Percentiles rank a stretch among this genome's conserved stretches.
Conservation (phyloP, 2,113 vertebrate genomes). For the Aythya baeri region DNA sequence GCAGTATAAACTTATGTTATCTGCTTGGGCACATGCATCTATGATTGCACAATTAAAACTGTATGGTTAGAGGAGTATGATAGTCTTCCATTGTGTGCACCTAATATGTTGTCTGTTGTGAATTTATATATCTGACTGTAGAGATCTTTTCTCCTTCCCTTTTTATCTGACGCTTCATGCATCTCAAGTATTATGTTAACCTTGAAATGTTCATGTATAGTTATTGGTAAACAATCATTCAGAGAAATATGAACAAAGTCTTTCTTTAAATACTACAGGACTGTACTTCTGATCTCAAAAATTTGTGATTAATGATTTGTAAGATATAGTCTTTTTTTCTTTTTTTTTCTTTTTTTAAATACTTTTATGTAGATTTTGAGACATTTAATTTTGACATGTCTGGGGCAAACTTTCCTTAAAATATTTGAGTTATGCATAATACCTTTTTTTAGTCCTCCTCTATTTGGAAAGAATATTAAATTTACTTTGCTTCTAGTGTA, state of each 20-base stretch:
- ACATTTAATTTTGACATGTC: not conserved
- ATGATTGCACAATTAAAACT: not conserved
- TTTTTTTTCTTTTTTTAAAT: no score
- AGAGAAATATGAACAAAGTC: not conserved
- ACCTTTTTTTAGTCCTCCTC: not conserved
- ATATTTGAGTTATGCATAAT: not conserved
- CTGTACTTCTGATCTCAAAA: not conserved
- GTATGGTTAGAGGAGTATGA: not conserved
- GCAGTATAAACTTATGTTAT: not conserved
- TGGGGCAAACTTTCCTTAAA: not conserved
- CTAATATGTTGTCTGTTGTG: rapidly evolving
- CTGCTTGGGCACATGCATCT: not conserved
- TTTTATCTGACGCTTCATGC: not conserved
- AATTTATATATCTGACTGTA: not conserved
- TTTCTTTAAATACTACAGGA: not conserved
- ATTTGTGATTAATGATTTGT: not conserved
- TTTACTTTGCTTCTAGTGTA: not conserved
- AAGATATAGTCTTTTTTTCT: not conserved
- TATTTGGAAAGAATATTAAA: not conserved
- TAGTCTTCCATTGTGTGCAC: not conserved
- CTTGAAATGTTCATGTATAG: not conserved
- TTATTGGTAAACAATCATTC: not conserved
- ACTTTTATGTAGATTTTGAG: not conserved
- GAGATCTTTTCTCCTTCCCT: not conserved
- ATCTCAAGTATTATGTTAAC: not conserved